Evolutionary conservation across 2,888 invertebrate species (phyloP), one percentile per base, ranked within the genome.

Genomic region (Dorcus parallelipipedus): DNA sequence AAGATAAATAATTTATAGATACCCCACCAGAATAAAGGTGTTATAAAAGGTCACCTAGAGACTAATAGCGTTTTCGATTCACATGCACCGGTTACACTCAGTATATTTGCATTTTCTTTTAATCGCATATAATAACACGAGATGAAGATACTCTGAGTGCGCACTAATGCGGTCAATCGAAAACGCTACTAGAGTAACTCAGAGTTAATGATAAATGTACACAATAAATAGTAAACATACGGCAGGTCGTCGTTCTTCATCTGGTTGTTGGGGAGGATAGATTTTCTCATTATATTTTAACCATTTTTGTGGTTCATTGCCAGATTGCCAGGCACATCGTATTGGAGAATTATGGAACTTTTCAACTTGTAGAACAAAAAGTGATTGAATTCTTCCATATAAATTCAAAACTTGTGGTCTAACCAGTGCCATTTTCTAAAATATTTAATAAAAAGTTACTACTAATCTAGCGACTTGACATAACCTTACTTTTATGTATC

Each of bases 231-330:
- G 48, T 3, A 39, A 43, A 69, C 86, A 86, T 83, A 96, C 96
- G 14, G 95, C 95, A 49, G 91, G 92, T 73, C 95, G 82, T 40
- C 83, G 84, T 72, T 87, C 85, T 75, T 95, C 93, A 2, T 83
- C 85, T 9, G 83, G 81, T 61, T 79, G 71, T 78, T 91, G 91
- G 26, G 95, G 93, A 17, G 93, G 91, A 79, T 86, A 94, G 6
- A 95, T 81, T 69, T 83, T 85, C 54, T 89, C 84, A 77, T 96
- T 97, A 65, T 88, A 79, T 10, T 73, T 67, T 57, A 88, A 66
- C 83, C 89, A 93, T 47, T 79, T 79, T 60, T 70, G 81, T 0
- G 88, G 86, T 38, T 51, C 61, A 9, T 62, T 56, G 33, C 6
- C 47, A 38, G 58, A 14, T 49, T 55, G 56, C 52, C 54, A 60